These are phyloP conservation scores for Cyphomyrus discorhynchus DNA, from an alignment of 2,113 vertebrate species.

Conservation along the genomic window DNA sequence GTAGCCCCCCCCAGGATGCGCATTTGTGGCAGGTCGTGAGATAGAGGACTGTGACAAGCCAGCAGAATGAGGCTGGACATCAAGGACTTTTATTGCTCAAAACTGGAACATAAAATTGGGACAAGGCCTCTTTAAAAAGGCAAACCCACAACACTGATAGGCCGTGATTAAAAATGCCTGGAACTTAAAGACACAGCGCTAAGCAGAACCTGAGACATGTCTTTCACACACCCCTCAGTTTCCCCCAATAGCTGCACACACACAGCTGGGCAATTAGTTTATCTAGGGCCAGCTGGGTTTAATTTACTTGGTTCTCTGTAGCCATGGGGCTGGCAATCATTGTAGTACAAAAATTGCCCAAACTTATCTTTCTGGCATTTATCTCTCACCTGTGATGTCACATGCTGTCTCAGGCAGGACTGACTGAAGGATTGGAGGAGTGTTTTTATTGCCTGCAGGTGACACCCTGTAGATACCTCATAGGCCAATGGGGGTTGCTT, in stretches of 20 bases:
- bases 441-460: background rate
- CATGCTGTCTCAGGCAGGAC: background rate
- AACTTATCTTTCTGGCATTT: background rate
- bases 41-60: background rate
- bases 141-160: background rate
- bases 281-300: background rate
- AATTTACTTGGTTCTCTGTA: background rate
- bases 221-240: background rate
- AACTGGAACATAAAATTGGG: background rate
- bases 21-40: background rate
- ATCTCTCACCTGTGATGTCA: background rate
- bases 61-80: background rate
- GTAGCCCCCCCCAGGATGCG: background rate
- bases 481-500: background rate
- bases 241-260: background rate
- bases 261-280: background rate
- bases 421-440: background rate
- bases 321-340: background rate
- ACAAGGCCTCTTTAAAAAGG: background rate
- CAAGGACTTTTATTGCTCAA: background rate
- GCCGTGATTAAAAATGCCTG: background rate
- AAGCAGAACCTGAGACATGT: background rate
- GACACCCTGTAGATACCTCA: background rate
- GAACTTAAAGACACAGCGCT: background rate
- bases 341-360: background rate